These are phyloP conservation scores for Microplitis deprimator DNA, from an alignment of 2,888 invertebrate species.

Conservation along the genomic window DNA sequence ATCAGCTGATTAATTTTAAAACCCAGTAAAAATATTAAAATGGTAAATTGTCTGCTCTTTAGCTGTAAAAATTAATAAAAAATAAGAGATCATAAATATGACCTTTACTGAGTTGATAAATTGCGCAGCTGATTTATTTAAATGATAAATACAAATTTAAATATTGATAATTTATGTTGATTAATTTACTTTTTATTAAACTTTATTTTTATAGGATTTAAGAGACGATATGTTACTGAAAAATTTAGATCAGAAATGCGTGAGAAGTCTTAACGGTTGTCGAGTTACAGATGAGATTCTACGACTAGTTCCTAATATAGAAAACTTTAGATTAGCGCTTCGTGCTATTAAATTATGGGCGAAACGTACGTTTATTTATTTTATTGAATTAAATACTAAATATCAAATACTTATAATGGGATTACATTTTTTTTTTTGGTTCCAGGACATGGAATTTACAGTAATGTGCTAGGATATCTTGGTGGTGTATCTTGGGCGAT, in stretches of 20 bases:
- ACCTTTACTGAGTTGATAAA: no score
- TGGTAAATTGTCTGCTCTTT: no score
- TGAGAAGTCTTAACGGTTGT: constrained; percentile 96
- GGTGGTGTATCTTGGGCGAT: constrained; percentile 99
- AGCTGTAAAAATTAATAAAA: no score
- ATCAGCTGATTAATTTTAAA: no score
- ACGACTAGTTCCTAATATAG: constrained; percentile 93
- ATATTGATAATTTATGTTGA: neutral
- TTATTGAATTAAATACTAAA: neutral
- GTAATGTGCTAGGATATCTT: constrained; percentile 96
- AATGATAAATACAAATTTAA: no score
- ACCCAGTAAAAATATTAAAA: no score
- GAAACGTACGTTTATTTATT: constrained; percentile 82
- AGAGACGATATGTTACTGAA: constrained; percentile 92
- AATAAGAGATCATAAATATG: no score
- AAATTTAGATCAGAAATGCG: constrained; percentile 96
- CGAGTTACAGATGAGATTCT: constrained; percentile 99
- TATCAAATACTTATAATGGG: constrained; percentile 7
- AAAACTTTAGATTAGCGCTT: constrained; percentile 93
- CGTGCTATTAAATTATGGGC: constrained; percentile 98
- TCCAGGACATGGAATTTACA: constrained; percentile 95
- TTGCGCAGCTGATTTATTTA: no score
- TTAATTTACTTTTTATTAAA: constrained; percentile 11
- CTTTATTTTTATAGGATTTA: constrained; percentile 77
- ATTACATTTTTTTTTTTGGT: constrained; percentile 51